These are phyloP conservation scores for Tolypeutes matacus DNA, from an alignment of 2,797 vertebrate genomes.

Conservation along the genomic window DNA sequence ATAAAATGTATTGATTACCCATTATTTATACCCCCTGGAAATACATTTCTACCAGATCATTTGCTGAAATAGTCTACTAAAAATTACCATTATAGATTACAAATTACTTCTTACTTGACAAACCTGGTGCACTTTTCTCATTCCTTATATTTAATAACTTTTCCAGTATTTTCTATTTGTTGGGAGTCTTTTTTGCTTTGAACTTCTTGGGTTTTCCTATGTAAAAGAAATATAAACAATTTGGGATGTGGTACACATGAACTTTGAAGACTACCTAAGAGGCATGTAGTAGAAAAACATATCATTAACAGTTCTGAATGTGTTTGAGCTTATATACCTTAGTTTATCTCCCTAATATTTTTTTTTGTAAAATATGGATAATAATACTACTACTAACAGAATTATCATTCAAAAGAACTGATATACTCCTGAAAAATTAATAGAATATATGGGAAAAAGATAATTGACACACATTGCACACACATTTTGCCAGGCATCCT, in stretches of 20 bases:
- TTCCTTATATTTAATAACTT: background rate
- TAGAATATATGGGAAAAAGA: background rate
- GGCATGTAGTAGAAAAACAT: background rate
- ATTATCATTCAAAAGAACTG: background rate
- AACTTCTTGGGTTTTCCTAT: background rate
- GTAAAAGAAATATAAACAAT: background rate
- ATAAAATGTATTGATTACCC: accelerated
- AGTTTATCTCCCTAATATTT: background rate
- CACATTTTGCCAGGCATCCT: background rate
- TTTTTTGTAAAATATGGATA: background rate
- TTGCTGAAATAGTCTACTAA: background rate
- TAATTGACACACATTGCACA: background rate
- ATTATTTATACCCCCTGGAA: background rate
- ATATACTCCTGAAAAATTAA: background rate
- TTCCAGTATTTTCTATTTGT: background rate
- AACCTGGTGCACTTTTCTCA: background rate
- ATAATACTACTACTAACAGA: background rate
- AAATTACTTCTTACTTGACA: background rate
- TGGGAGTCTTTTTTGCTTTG: background rate
- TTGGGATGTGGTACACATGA: background rate
- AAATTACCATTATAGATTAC: background rate
- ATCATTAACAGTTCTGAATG: background rate
- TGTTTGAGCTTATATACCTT: background rate
- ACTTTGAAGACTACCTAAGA: background rate
- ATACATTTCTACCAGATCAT: background rate